phyloP scores from a whole-genome alignment of 2,113 vertebrate species.

The Sphaerodactylus townsendi region DNA sequence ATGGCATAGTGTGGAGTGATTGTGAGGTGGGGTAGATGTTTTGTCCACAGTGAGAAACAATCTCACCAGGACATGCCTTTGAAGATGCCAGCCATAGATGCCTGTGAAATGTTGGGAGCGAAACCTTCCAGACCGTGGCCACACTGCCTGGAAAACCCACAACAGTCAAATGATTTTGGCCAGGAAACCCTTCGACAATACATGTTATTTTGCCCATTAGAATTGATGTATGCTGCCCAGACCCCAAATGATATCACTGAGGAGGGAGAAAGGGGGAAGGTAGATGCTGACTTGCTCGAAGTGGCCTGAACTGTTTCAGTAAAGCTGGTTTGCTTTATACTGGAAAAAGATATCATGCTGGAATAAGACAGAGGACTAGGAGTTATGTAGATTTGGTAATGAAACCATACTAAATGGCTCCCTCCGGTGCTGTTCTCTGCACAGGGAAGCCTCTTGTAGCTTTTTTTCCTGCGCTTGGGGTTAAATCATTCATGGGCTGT shows the following conservation, averaged over 20 bases:
- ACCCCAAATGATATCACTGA: conserved; percentile 36
- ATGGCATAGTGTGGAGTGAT: no score
- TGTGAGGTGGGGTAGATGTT: no score
- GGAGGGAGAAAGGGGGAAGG: not conserved
- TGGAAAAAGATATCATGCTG: conserved; percentile 8
- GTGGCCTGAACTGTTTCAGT: conserved; percentile 1
- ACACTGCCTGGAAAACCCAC: no score
- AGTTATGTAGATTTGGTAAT: conserved; percentile 35
- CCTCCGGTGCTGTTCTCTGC: not conserved
- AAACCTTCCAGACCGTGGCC: no score
- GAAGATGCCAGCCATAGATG: no score
- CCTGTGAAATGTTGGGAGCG: no score
- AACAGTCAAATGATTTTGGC: no score
- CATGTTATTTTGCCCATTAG: conserved; percentile 40
- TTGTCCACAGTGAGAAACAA: no score
- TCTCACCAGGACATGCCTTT: no score
- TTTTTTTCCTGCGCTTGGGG: conserved; percentile 26
- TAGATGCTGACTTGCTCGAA: not conserved
- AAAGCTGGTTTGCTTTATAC: conserved; percentile 7
- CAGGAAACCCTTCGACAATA: no score
- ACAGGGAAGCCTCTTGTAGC: fast-evolving
- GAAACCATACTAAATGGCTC: conserved; percentile 9
- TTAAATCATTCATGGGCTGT: conserved; percentile 45
- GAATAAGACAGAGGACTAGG: conserved; percentile 25
- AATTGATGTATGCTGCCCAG: conserved; percentile 35